Evolutionary conservation across 1,140 invertebrate species (phyloP), one percentile per base, ranked within the genome.

Genomic region (Penaeus chinensis): DNA sequence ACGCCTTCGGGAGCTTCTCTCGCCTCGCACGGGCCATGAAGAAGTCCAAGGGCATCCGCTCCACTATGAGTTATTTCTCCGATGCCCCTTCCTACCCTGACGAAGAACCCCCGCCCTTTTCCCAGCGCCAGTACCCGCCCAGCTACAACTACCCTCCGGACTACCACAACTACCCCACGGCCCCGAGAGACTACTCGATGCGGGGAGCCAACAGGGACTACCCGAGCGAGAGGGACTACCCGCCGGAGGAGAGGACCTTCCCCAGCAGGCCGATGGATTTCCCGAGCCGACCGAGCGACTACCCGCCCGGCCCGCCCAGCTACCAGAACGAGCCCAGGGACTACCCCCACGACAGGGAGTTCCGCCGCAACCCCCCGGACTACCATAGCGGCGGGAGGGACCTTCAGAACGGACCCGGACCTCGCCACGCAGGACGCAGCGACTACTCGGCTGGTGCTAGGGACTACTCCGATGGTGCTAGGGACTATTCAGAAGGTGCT

Each of bases 91-190:
- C 42, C 5, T 82, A 82, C 63, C 63, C 27, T n/a, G 81, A 82
- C 10, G 81, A 82, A 8, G 81, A 82, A 2, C 10, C 22, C 2
- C 79, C 60, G 13, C 2, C 79, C 61, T n/a, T 65, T 7, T n/a
- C 20, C 22, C 71, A 42, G 5, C 63, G 63, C 74, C 62, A 42
- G 63, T 63, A 71, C 37, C 77, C 66, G 47, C 42, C 22, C 20
- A 24, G 42, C n/a, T 65, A 79, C 27, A 79, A 71, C 27, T 78
- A 87, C 27, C 42, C 18, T 32, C 85, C 54, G 3, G 79, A 87
- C 66, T 87, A 87, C 54, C 71, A 82, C 60, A 83, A 82, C 71
- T 87, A 87, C 61, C 86, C 86, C 22, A 87, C 86, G 8, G 86
- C 86, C 7, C 66, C 80, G 2, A 77, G 86, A 42, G 74, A 87